Conservation (phyloP, 2,113 vertebrate species). For the Aspidoscelis tigris region DNA sequence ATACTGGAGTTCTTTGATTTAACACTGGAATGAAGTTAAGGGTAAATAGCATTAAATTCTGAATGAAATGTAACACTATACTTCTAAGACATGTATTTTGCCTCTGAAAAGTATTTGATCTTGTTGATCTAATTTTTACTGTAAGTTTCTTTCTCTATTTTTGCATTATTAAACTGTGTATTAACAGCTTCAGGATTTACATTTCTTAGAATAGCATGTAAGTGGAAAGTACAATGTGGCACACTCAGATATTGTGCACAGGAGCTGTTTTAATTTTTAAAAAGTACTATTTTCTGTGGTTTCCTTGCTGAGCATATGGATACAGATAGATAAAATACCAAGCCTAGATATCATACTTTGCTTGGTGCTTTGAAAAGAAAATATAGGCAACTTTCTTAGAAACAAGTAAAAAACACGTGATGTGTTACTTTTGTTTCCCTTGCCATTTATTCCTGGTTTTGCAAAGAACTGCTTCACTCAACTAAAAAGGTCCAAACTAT, state of each 20-base stretch:
- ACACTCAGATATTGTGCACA: not conserved
- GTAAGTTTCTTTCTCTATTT: constrained; percentile 19
- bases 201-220: constrained; percentile 31
- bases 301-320: constrained; percentile 44
- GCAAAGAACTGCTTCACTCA: not conserved
- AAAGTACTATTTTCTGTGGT: not conserved
- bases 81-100: not conserved
- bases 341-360: not conserved
- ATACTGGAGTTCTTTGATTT: not conserved
- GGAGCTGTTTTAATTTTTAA: constrained; percentile 52
- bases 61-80: not conserved
- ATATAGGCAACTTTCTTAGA: constrained; percentile 47
- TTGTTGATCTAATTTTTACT: constrained; percentile 31
- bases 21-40: not conserved
- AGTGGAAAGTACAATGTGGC: no score
- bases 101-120: constrained; percentile 6
- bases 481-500: not conserved
- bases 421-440: not conserved
- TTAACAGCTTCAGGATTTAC: constrained; percentile 18
- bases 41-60: not conserved
- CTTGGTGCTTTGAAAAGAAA: constrained; percentile 47
- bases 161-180: constrained; percentile 19
- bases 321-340: constrained; percentile 36
- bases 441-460: not conserved
- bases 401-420: constrained; percentile 42